Conservation (phyloP, 1,140 invertebrate species). For the Polyergus mexicanus region DNA sequence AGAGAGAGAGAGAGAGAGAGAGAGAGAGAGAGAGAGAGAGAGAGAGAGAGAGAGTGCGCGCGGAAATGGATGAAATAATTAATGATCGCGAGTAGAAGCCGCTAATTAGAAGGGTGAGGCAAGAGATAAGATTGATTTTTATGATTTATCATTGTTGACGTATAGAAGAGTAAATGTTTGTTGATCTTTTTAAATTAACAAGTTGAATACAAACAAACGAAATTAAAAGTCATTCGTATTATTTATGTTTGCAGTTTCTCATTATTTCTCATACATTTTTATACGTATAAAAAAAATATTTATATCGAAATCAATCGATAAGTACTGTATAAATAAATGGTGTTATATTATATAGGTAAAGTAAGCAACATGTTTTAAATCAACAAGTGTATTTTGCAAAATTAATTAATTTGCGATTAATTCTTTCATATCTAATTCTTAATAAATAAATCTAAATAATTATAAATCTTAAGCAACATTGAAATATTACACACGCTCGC, state of each 20-base stretch:
- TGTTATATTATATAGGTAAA: neutral
- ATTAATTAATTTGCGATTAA: no score
- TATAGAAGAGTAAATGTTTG: constrained; percentile 21
- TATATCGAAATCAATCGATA: neutral
- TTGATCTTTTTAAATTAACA: constrained; percentile 53
- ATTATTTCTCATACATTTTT: constrained; percentile 5
- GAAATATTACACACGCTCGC: neutral
- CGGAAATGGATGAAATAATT: constrained; percentile 50
- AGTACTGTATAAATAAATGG: neutral
- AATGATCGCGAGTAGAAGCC: constrained; percentile 50
- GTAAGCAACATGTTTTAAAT: no score
- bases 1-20: no score
- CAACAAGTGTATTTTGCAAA: no score
- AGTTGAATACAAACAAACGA: neutral
- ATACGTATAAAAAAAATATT: neutral
- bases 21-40: no score
- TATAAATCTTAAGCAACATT: neutral
- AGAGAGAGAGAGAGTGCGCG: no score
- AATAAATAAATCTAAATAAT: neutral
- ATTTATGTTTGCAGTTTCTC: neutral
- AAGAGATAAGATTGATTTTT: constrained; percentile 50
- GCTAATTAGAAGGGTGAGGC: constrained; percentile 35
- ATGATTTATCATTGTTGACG: constrained; percentile 41
- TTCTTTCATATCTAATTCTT: no score
- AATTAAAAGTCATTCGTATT: constrained; percentile 22